Conservation (phyloP, 1,140 invertebrate genomes). For the Heliconius hewitsoni region DNA sequence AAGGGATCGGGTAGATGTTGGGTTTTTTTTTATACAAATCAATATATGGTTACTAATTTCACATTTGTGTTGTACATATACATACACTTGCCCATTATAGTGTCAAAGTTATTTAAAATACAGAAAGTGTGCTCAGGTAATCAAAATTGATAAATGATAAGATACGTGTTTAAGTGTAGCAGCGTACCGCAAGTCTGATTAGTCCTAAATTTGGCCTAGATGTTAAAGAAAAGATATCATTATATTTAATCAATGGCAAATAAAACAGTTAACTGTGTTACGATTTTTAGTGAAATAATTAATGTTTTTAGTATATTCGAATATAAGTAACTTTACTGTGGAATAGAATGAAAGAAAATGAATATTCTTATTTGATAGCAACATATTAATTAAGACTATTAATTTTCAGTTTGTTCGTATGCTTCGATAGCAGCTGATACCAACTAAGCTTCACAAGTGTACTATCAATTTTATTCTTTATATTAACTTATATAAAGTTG, state of each 20-base stretch:
- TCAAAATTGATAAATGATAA: slow-evolving; percentile 45
- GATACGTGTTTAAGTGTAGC: slow-evolving; percentile 27
- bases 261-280: background rate
- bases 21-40: too few relatives aligned
- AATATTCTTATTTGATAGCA: too few relatives aligned
- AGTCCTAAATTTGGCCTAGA: slow-evolving; percentile 23
- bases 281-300: background rate
- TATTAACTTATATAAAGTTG: too few relatives aligned
- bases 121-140: slow-evolving; percentile 15
- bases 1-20: too few relatives aligned
- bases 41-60: background rate
- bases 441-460: background rate
- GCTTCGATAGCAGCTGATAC: background rate
- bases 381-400: background rate
- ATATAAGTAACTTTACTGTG: too few relatives aligned
- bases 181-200: slow-evolving; percentile 26
- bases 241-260: background rate
- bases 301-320: too few relatives aligned
- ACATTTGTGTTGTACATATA: background rate
- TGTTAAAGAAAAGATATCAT: background rate
- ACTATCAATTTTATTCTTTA: background rate
- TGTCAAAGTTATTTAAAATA: background rate
- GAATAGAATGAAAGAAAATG: too few relatives aligned
- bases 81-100: background rate
- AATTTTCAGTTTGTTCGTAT: too few relatives aligned